Evolutionary conservation across 2,888 invertebrate species (phyloP), one percentile per base, ranked within the genome.

Genomic region (Drosophila antonietae): DNA sequence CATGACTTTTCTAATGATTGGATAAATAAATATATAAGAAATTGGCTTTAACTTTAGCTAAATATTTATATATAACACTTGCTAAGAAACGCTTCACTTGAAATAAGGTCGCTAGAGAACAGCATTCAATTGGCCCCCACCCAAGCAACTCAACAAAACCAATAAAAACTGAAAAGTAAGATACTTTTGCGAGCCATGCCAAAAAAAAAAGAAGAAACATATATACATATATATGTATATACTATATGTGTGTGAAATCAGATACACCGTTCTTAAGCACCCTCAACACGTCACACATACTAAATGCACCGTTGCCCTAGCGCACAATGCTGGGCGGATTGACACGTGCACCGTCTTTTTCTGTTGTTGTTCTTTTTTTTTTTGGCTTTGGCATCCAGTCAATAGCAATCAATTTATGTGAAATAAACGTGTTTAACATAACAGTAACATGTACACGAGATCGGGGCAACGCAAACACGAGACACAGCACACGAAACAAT

Each of bases 361-460:
- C 31, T 18, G 15, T 31, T 33, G 33, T 35, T 7, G 20, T 51
- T 51, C 18, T 14, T 14, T 33, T 2, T 28, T 23, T 51, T 14
- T 14, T 33, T 3, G 71, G 66, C 75, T 77, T 68, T 70, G 64
- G 65, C 81, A 73, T 67, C 70, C 68, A 72, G 76, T 78, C 73
- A 76, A 72, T 75, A 73, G 72, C 81, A 78, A 88, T 75, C 78
- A 80, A 80, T 82, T 87, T 80, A 80, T 83, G 68, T 76, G 75
- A 71, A 76, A 76, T 68, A 70, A 80, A 81, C 84, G 75, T 80
- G 80, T 68, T 73, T 75, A 66, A 74, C 71, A 78, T 66, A 66
- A 73, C 68, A 76, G 63, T 55, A 69, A 80, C 65, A 61, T 62
- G 77, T 73, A 65, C 63, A 78, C 70, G 53, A 69, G 58, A 41